Conservation (phyloP, 2,113 vertebrate genomes). For the Oryzias melastigma region DNA sequence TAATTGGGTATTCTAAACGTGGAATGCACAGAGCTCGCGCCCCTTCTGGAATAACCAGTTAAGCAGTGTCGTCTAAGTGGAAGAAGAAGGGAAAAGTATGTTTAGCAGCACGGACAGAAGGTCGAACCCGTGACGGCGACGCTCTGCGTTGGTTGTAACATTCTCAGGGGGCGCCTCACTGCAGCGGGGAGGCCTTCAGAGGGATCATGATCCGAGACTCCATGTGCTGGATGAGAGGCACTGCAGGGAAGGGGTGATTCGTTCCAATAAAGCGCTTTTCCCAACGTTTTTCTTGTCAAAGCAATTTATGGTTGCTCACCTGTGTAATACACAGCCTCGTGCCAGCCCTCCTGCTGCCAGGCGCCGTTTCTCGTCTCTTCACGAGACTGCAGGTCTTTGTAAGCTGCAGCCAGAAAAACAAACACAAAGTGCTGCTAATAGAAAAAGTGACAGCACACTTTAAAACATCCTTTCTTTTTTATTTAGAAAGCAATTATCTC, state of each 20-base stretch:
- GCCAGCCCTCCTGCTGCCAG: constrained; percentile 94
- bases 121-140: constrained; percentile 25
- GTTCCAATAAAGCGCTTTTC: neutral
- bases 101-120: constrained; percentile 40
- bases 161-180: constrained; percentile 50
- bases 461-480: too few species aligned
- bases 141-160: constrained; percentile 25
- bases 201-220: constrained; percentile 98
- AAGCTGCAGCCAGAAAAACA: constrained; percentile 77
- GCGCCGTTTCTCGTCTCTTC: constrained; percentile 90
- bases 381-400: constrained; percentile 90
- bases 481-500: too few species aligned
- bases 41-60: constrained; percentile 8
- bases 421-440: neutral
- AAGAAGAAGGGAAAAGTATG: constrained; percentile 23
- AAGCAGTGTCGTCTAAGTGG: constrained; percentile 4
- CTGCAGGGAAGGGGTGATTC: constrained; percentile 62
- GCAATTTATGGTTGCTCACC: constrained; percentile 71
- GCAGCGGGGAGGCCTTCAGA: constrained; percentile 72
- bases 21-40: neutral
- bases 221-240: constrained; percentile 98
- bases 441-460: neutral
- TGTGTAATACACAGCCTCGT: constrained; percentile 94
- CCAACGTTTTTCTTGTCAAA: neutral
- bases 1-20: constrained; percentile 15